phyloP scores from a whole-genome alignment of 1,140 invertebrate genomes.

The Pseudachorutes palmiensis region DNA sequence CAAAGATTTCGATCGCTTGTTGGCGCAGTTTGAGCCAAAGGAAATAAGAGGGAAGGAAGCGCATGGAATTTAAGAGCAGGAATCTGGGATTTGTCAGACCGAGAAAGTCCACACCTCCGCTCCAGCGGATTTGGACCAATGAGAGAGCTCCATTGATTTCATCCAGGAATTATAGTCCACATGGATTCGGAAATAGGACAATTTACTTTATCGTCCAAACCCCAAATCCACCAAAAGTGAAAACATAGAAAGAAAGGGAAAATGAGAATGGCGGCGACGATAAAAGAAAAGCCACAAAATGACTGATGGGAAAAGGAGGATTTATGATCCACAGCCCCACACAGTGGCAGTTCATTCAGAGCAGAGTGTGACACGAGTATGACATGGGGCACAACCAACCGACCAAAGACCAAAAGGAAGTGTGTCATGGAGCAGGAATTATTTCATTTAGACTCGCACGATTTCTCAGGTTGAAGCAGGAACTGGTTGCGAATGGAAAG shows the following conservation, averaged over 20 bases:
- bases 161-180: not conserved
- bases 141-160: not conserved
- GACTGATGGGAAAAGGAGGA: not conserved
- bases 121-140: not conserved
- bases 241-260: no score
- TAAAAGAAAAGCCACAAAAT: not conserved
- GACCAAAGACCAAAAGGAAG: no score
- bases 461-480: no score
- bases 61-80: not conserved
- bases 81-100: not conserved
- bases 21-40: not conserved
- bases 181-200: not conserved
- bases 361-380: no score
- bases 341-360: not conserved
- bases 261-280: no score
- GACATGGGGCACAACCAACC: no score
- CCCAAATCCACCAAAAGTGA: no score
- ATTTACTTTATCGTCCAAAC: no score
- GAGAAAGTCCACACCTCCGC: not conserved
- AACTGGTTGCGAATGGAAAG: no score
- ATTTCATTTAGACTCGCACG: no score
- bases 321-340: not conserved
- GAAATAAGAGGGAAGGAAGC: not conserved
- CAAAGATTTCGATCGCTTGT: not conserved
- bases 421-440: no score